Base-by-base conservation (phyloP, 2,797 vertebrate species). In the Takifugu rubripes region DNA sequence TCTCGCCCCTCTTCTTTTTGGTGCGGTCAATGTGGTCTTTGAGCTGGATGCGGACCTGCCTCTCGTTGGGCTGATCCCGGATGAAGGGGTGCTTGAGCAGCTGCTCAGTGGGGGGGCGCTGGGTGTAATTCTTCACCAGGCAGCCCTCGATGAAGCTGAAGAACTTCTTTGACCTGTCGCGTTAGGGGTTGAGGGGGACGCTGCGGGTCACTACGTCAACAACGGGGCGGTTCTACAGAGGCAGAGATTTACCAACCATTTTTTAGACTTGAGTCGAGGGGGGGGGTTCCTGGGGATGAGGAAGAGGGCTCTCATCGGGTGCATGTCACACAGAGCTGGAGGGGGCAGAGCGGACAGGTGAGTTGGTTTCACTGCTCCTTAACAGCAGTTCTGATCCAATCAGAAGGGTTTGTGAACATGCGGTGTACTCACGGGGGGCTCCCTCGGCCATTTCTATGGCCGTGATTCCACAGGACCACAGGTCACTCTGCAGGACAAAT, bases 11-110 rank as follows among this genome's bases (percentile, higher is more conserved):
- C 92, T 99, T 99, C 92, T 99, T 99, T 77, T 95, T 94, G 69
- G 97, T 98, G 65, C 97, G 93, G 90, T 99, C 97, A 83, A 99
- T 98, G 83, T 99, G 97, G 84, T 99, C 97, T 76, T 98, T 99
- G 60, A 99, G 94, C 88, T 99, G 97, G 88, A 99, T 99, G 87
- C 97, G 93, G 82, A 99, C 97, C 92, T 99, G 96, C 78, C 96
- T 90, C 89, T 99, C 96, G 15, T 98, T 99, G 78, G 96, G 97
- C 88, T 99, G 97, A 86, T 99, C 97, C 64, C 97, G 90, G 89
- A 99, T 99, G 84, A 96, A 99, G 16, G 97, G 96, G 71, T 99
- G 97, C 60, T 98, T 98, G 60, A 99, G 86, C 56, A 99, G 93
- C 68, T 98, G 96, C 29, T 99, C 97, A 0, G 97, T 99, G 74